Evolutionary conservation across 1,140 invertebrate genomes (phyloP).

Genomic region (Drosophila mojavensis): DNA sequence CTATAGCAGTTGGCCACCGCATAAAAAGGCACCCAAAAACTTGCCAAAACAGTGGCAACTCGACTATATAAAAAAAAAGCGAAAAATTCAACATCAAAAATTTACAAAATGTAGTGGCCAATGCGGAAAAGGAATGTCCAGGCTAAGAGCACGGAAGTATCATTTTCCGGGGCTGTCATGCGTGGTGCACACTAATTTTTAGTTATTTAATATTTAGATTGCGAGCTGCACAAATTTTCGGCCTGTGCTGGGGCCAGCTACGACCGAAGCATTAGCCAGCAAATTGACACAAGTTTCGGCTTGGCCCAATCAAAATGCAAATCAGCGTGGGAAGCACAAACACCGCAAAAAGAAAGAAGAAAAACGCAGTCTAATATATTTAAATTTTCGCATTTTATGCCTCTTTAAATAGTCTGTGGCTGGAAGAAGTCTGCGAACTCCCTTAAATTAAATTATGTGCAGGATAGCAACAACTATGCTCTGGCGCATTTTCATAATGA

Average conservation of each 20-base stretch:
- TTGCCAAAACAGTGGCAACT: constrained; percentile 26
- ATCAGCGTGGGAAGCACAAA: constrained; percentile 27
- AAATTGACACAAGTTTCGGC: constrained; percentile 47
- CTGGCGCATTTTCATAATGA: not conserved
- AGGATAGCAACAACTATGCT: not conserved
- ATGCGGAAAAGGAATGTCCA: constrained; percentile 78
- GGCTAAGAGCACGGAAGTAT: constrained; percentile 58
- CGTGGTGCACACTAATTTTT: constrained; percentile 75
- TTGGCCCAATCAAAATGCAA: constrained; percentile 53
- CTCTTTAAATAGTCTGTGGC: not conserved
- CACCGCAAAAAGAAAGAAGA: constrained; percentile 23
- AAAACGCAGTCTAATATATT: constrained; percentile 31
- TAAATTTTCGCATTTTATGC: constrained; percentile 13
- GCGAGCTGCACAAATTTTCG: constrained; percentile 67
- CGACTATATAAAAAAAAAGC: constrained; percentile 4
- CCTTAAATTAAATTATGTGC: not conserved
- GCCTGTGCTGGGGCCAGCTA: constrained; percentile 7
- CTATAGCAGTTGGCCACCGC: constrained; percentile 67
- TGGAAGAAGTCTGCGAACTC: not conserved
- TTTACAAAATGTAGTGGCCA: constrained; percentile 75
- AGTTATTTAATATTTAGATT: constrained; percentile 74
- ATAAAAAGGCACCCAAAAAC: constrained; percentile 70
- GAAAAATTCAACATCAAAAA: constrained; percentile 41
- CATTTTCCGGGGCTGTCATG: constrained; percentile 75
- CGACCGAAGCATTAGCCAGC: constrained; percentile 18